Percentiles rank a stretch among this genome's conserved stretches.
Conservation (phyloP, 2,888 invertebrate genomes). For the Pollenia griseotomentosa region DNA sequence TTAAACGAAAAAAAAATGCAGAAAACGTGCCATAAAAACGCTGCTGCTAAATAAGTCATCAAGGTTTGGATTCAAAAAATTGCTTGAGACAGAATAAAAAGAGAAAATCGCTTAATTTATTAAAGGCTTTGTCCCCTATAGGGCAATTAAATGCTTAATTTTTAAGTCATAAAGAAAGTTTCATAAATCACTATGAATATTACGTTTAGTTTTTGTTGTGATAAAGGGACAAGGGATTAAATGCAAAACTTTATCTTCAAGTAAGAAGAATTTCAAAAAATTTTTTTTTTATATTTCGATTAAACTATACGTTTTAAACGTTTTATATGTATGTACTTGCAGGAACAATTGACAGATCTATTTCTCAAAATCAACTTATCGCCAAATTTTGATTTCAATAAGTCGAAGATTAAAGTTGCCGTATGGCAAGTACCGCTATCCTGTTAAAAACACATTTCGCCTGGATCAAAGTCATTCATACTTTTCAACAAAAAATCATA, state of each 20-base stretch:
- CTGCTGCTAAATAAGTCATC: slow-evolving; percentile 49
- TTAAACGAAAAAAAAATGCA: slow-evolving; percentile 43
- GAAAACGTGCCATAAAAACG: slow-evolving; percentile 58
- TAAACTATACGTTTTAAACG: no score
- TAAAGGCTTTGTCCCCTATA: slow-evolving; percentile 62
- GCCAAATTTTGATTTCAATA: no score
- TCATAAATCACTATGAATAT: slow-evolving; percentile 61
- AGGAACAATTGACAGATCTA: no score
- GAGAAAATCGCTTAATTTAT: slow-evolving; percentile 69
- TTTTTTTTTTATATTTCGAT: neutral
- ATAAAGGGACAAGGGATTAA: slow-evolving; percentile 8
- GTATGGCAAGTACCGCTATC: no score
- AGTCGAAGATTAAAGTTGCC: no score
- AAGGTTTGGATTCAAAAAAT: slow-evolving; percentile 8
- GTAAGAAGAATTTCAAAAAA: neutral
- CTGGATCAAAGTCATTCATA: no score
- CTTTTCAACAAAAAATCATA: no score
- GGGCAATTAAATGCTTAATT: slow-evolving; percentile 66
- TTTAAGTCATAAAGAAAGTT: slow-evolving; percentile 51
- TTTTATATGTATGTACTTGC: no score
- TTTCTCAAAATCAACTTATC: no score
- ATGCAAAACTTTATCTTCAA: neutral
- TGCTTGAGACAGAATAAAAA: slow-evolving; percentile 23
- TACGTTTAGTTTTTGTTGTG: neutral
- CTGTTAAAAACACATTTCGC: no score